A percentile compares a stretch with the other conserved stretches of the same genome.
These are phyloP conservation scores for Conistra vaccinii DNA, from an alignment of 2,888 invertebrate genomes.

Conservation along the genomic window DNA sequence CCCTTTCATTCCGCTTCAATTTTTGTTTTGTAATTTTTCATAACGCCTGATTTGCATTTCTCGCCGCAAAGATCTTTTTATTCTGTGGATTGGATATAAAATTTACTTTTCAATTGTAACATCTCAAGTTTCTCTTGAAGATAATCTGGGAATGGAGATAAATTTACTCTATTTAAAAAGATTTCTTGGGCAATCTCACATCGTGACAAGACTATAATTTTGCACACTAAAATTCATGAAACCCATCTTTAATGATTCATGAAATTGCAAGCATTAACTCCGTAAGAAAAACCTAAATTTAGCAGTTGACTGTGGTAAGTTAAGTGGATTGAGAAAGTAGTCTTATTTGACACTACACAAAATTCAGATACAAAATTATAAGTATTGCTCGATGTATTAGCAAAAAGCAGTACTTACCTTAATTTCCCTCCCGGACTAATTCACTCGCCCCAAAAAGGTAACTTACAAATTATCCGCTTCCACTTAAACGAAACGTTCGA, in stretches of 20 bases:
- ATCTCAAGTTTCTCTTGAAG: slow-evolving; percentile 7
- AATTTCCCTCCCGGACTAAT: not conserved
- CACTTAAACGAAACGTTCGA: slow-evolving; percentile 36
- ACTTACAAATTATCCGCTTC: slow-evolving; percentile 48
- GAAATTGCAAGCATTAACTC: not conserved
- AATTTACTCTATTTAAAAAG: not conserved
- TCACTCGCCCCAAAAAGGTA: slow-evolving; percentile 20
- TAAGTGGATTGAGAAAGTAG: not conserved
- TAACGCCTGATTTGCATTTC: slow-evolving; percentile 70
- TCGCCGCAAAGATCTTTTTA: slow-evolving; percentile 40
- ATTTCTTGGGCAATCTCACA: not conserved
- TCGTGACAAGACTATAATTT: not conserved
- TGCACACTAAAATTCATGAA: not conserved
- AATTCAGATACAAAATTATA: not conserved
- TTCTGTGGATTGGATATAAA: slow-evolving; percentile 24
- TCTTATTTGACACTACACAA: not conserved
- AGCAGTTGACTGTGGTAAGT: not conserved
- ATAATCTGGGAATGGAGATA: not conserved
- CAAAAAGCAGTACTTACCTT: slow-evolving; percentile 6
- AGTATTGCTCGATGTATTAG: not conserved
- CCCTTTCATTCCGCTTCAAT: slow-evolving; percentile 68
- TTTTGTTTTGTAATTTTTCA: slow-evolving; percentile 70
- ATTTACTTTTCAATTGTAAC: slow-evolving; percentile 25
- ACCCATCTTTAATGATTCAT: not conserved
- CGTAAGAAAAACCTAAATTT: not conserved